Percentiles rank a stretch among this genome's conserved stretches.
Evolutionary conservation across 2,113 vertebrate species (phyloP).

Genomic region (Notothenia coriiceps): DNA sequence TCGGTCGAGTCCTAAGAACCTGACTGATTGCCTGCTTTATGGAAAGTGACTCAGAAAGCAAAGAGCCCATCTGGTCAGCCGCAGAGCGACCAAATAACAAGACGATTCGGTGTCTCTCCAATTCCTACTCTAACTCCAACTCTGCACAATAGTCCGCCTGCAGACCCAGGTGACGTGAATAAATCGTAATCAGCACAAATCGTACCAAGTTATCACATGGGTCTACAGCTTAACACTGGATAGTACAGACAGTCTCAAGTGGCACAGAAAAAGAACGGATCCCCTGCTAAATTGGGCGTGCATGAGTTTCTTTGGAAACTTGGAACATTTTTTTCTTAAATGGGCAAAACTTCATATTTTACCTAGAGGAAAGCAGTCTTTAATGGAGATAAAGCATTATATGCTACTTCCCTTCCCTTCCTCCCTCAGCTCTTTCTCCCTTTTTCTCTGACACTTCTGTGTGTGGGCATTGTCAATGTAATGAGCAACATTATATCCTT

Average conservation of each 20-base stretch:
- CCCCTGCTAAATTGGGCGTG: background rate
- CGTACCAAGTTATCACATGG: conserved; percentile 5
- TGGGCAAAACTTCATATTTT: background rate
- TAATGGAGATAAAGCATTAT: background rate
- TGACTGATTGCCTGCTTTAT: conserved; percentile 73
- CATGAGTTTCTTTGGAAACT: background rate
- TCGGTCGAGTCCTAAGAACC: conserved; percentile 14
- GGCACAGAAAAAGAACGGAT: background rate
- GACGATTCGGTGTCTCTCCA: conserved; percentile 24
- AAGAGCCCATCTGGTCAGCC: conserved; percentile 58
- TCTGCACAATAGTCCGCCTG: conserved; percentile 25
- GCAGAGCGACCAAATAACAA: conserved; percentile 27
- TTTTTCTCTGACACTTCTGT: background rate
- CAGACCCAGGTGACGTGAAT: conserved; percentile 30
- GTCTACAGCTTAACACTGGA: background rate
- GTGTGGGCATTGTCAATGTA: background rate
- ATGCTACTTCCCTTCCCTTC: background rate
- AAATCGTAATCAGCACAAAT: conserved; percentile 27
- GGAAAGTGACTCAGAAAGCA: conserved; percentile 71
- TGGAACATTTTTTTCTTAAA: background rate
- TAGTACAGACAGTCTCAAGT: background rate
- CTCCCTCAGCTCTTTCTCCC: background rate
- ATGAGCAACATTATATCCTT: background rate
- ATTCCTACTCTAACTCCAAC: conserved; percentile 22
- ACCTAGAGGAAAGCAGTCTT: background rate